Conservation (phyloP, 23 tunicate species). For the Trididemnum miniatum region DNA sequence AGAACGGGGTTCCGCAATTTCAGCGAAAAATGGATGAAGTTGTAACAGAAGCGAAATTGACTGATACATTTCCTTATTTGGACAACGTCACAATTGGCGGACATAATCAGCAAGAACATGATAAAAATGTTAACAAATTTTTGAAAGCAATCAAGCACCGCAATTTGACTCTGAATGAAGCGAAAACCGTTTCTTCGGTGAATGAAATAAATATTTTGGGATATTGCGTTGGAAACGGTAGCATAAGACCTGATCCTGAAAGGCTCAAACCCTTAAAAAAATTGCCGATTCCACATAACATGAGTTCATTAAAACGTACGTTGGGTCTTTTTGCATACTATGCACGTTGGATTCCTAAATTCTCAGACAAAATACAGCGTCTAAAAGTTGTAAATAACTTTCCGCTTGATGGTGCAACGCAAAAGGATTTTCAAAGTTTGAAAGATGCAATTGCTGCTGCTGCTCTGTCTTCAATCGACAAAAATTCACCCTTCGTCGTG, state of each 20-base stretch:
- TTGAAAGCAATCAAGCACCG: not conserved
- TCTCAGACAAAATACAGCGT: no score
- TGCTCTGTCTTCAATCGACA: constrained; percentile 18
- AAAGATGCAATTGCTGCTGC: not conserved
- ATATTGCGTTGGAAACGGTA: not conserved
- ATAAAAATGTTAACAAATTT: constrained; percentile 26
- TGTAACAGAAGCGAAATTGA: not conserved
- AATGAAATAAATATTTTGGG: constrained; percentile 6
- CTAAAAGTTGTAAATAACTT: not conserved
- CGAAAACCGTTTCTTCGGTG: constrained; percentile 5
- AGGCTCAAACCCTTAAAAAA: constrained; percentile 9
- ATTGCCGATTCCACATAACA: not conserved
- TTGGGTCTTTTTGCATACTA: constrained; percentile 17
- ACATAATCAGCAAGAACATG: constrained; percentile 32
- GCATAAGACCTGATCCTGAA: constrained; percentile 26
- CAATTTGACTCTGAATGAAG: constrained; percentile 4
- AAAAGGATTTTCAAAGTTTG: not conserved
- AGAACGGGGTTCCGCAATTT: constrained; percentile 22
- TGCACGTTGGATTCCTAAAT: no score
- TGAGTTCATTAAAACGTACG: not conserved
- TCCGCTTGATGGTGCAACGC: constrained; percentile 4
- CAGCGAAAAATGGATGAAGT: constrained; percentile 19
- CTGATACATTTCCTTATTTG: constrained; percentile 20
- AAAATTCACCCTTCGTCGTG: constrained; percentile 20
- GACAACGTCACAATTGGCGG: constrained; percentile 39